A percentile compares a stretch with the other conserved stretches of the same genome.
Conservation (phyloP, 1,140 invertebrate species). For the Solen grandis region DNA sequence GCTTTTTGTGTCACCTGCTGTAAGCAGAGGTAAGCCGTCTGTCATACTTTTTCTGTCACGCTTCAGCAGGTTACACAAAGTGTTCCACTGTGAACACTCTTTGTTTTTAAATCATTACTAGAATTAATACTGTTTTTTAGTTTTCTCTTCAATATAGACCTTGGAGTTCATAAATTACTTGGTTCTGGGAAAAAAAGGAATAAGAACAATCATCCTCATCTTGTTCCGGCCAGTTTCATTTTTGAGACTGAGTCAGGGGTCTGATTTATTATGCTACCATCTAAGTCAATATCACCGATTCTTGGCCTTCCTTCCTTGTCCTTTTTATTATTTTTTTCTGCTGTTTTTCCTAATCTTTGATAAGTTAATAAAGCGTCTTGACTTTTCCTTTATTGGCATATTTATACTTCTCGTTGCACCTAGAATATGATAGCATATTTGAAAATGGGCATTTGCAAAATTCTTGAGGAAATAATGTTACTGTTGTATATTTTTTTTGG, state of each 20-base stretch:
- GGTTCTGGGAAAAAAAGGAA: no score
- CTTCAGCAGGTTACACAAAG: no score
- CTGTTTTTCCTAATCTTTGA: conserved; percentile 11
- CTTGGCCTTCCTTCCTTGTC: conserved; percentile 10
- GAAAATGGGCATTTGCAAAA: conserved; percentile 7
- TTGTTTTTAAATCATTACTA: no score
- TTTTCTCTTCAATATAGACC: no score
- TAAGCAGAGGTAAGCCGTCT: no score
- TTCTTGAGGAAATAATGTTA: conserved; percentile 17
- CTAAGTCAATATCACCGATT: neutral
- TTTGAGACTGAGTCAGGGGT: conserved; percentile 26
- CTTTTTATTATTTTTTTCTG: conserved; percentile 3
- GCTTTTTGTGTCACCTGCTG: no score
- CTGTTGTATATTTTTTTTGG: neutral
- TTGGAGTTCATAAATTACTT: no score
- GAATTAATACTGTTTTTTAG: no score
- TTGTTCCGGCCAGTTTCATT: no score
- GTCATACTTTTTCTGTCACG: no score
- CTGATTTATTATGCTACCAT: neutral
- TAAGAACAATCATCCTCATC: no score
- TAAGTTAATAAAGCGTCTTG: conserved; percentile 2
- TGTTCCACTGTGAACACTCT: no score
- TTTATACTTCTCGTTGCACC: conserved; percentile 1
- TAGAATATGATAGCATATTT: neutral
- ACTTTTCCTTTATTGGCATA: conserved; percentile 10